A percentile compares a stretch with the other conserved stretches of the same genome.
These are phyloP conservation scores for Cephalotes varians DNA, from an alignment of 2,888 invertebrate genomes.

Conservation along the genomic window DNA sequence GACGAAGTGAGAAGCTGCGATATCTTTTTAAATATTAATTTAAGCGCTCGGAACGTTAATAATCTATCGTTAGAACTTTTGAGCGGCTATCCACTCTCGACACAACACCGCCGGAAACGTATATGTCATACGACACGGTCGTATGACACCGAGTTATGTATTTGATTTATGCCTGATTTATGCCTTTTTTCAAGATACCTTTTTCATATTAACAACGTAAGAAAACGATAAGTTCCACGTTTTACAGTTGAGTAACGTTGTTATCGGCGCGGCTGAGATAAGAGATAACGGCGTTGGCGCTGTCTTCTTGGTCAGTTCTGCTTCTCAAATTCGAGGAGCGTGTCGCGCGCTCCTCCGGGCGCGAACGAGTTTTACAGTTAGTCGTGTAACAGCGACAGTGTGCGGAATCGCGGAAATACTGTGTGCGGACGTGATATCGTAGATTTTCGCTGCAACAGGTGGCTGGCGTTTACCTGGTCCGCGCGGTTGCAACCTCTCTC, in stretches of 20 bases:
- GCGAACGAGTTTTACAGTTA: slow-evolving; percentile 1
- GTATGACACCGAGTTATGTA: neutral
- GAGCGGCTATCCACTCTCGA: too few relatives aligned
- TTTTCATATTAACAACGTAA: neutral
- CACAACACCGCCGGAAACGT: too few relatives aligned
- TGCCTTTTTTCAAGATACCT: neutral
- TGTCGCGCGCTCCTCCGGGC: slow-evolving; percentile 9
- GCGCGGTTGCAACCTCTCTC: neutral
- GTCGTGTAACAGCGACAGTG: neutral
- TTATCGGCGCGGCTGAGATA: slow-evolving; percentile 70
- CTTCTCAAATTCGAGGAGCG: slow-evolving; percentile 49
- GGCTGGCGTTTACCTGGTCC: slow-evolving; percentile 48
- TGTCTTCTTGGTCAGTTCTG: slow-evolving; percentile 53
- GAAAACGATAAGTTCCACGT: slow-evolving; percentile 13
- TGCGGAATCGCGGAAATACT: slow-evolving; percentile 10
- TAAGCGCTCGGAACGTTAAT: too few relatives aligned
- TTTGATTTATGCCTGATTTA: neutral
- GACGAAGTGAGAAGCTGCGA: too few relatives aligned
- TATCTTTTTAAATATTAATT: too few relatives aligned
- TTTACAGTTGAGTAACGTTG: slow-evolving; percentile 64
- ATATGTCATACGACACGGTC: neutral
- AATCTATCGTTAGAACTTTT: too few relatives aligned
- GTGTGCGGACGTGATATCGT: slow-evolving; percentile 29
- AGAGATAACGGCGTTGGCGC: slow-evolving; percentile 71
- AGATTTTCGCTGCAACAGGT: slow-evolving; percentile 67